Evolutionary conservation across 2,888 invertebrate genomes (phyloP).

Genomic region (Sinodicranocentrus sp.): DNA sequence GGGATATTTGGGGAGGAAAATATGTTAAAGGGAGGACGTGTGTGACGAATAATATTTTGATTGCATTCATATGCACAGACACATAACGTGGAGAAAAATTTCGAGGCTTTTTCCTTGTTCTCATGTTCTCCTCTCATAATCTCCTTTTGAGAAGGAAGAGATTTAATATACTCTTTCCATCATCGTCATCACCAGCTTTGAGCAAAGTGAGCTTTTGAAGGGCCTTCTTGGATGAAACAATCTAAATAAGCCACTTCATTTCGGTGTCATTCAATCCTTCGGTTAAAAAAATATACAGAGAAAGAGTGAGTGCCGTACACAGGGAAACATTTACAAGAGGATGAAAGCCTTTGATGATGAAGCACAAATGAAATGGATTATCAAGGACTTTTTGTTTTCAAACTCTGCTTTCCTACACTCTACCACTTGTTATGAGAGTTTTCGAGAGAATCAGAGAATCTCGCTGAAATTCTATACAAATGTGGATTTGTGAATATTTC

Average conservation of each 20-base stretch:
- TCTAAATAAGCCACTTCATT: conserved; percentile 53
- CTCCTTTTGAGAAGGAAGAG: conserved; percentile 14
- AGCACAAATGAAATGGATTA: conserved; percentile 64
- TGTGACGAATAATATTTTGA: conserved; percentile 60
- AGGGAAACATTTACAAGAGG: conserved; percentile 17
- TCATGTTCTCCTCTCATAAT: background rate
- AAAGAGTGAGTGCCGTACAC: background rate
- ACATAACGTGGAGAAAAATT: background rate
- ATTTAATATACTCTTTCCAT: conserved; percentile 8
- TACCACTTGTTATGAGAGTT: too few species aligned
- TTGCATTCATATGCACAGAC: conserved; percentile 55
- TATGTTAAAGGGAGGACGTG: background rate
- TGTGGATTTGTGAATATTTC: too few species aligned
- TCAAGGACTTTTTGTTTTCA: conserved; percentile 40
- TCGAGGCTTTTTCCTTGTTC: background rate
- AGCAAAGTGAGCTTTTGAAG: conserved; percentile 12
- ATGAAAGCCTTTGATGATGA: conserved; percentile 57
- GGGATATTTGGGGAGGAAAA: background rate
- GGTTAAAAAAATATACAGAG: too few species aligned
- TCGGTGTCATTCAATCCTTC: conserved; percentile 45
- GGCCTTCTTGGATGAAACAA: conserved; percentile 22
- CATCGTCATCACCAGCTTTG: background rate
- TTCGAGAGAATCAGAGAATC: too few species aligned
- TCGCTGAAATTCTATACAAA: too few species aligned
- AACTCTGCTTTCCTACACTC: too few species aligned